Percentiles rank a stretch among this genome's conserved stretches.
These are phyloP conservation scores for Smutsia temminckii DNA, from an alignment of 2,797 vertebrate species.

Conservation along the genomic window DNA sequence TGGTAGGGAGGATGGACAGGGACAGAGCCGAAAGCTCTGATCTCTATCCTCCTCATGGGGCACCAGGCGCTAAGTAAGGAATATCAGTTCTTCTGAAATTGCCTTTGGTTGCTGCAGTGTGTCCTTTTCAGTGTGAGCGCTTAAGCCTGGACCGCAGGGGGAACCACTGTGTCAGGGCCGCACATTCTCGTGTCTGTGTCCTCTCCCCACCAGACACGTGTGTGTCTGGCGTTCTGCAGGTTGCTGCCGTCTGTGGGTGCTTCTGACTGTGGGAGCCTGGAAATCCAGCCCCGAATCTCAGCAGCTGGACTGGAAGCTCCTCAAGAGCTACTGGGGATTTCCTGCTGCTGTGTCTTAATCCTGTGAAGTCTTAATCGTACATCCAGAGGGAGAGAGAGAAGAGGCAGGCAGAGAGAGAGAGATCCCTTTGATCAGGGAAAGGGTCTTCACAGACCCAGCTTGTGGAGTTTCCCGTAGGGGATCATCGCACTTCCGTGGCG, in stretches of 20 bases:
- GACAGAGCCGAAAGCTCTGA: background rate
- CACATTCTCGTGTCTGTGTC: no score
- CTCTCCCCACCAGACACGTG: background rate
- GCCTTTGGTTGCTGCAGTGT: background rate
- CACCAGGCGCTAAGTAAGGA: background rate
- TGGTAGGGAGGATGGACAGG: no score
- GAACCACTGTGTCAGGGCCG: background rate
- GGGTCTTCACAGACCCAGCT: background rate
- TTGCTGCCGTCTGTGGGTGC: fast-evolving
- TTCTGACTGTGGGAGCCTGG: fast-evolving
- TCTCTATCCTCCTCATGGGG: background rate
- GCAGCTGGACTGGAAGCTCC: background rate
- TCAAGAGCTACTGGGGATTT: no score
- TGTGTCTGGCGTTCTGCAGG: fast-evolving
- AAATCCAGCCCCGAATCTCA: background rate
- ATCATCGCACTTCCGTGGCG: background rate
- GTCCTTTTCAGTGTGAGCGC: background rate
- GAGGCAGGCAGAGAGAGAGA: background rate
- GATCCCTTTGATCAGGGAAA: background rate
- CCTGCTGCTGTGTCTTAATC: background rate
- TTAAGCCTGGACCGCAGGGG: background rate
- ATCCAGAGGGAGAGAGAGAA: background rate
- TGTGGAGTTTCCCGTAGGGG: no score
- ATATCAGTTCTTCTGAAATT: background rate
- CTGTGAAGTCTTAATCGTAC: background rate